A percentile compares a stretch with the other conserved stretches of the same genome.
Conservation (phyloP, 2,113 vertebrate species). For the Psammodynastes pulverulentus region DNA sequence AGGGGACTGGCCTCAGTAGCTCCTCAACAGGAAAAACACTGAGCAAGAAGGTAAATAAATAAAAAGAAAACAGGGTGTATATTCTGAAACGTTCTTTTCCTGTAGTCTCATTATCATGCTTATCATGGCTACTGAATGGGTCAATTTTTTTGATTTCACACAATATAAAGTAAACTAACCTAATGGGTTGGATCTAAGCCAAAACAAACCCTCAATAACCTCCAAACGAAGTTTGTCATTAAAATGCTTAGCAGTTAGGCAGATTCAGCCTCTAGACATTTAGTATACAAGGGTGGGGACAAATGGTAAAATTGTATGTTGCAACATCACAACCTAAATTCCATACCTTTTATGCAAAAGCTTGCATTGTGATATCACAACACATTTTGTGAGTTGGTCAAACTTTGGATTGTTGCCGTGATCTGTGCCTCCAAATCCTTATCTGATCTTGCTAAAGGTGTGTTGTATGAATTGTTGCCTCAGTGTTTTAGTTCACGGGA, state of each 20-base stretch:
- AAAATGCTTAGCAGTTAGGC: background rate
- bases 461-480: background rate
- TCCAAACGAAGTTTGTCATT: background rate
- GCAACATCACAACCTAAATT: background rate
- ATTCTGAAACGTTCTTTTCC: slow-evolving; percentile 25
- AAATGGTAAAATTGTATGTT: background rate
- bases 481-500: slow-evolving; percentile 25
- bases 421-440: background rate
- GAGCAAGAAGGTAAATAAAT: background rate
- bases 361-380: background rate
- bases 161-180: background rate
- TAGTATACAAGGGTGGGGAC: background rate
- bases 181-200: background rate
- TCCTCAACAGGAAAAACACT: slow-evolving; percentile 22
- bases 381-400: background rate
- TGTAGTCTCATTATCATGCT: background rate
- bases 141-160: background rate
- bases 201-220: background rate
- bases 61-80: slow-evolving; percentile 30
- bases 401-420: background rate
- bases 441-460: background rate
- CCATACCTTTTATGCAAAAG: background rate
- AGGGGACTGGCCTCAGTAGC: background rate
- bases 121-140: background rate
- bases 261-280: background rate